A percentile compares a stretch with the other conserved stretches of the same genome.
phyloP scores from a whole-genome alignment of 2,113 vertebrate species.

The Synodontis membranacea region DNA sequence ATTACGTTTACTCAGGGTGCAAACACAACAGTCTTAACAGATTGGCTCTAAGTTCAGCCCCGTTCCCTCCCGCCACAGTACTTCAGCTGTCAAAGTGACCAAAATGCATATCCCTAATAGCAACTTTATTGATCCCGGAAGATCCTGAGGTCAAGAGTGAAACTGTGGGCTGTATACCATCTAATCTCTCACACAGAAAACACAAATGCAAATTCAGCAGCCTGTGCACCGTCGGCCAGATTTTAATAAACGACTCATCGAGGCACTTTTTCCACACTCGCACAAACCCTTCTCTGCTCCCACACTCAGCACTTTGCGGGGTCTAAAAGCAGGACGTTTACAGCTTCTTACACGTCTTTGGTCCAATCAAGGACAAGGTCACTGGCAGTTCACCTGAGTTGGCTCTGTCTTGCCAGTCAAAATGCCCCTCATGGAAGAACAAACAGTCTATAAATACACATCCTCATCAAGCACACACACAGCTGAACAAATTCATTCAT shows the following conservation, averaged over 20 bases:
- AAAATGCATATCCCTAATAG: conserved; percentile 31
- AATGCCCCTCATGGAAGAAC: neutral
- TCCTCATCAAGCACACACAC: neutral
- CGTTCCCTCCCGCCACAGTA: neutral
- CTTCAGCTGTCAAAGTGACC: conserved; percentile 11
- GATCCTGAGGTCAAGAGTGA: conserved; percentile 13
- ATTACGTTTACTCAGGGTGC: neutral
- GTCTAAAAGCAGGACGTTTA: neutral
- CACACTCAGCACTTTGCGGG: neutral
- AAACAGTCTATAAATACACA: neutral
- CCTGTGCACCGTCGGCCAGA: neutral
- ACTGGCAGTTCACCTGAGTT: neutral
- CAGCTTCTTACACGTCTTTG: neutral
- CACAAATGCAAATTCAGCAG: neutral
- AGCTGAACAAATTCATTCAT: neutral
- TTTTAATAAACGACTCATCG: conserved; percentile 4
- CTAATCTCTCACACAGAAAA: conserved; percentile 18
- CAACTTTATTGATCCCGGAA: conserved; percentile 21
- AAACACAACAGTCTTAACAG: neutral
- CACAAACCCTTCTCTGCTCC: neutral
- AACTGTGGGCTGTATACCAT: neutral
- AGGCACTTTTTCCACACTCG: neutral
- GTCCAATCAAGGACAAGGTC: neutral
- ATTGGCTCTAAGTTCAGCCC: neutral
- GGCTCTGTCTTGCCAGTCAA: neutral